Evolutionary conservation across 92 coral and sea anemone species (phyloP).

Genomic region (Anthopleura xanthogrammica): DNA sequence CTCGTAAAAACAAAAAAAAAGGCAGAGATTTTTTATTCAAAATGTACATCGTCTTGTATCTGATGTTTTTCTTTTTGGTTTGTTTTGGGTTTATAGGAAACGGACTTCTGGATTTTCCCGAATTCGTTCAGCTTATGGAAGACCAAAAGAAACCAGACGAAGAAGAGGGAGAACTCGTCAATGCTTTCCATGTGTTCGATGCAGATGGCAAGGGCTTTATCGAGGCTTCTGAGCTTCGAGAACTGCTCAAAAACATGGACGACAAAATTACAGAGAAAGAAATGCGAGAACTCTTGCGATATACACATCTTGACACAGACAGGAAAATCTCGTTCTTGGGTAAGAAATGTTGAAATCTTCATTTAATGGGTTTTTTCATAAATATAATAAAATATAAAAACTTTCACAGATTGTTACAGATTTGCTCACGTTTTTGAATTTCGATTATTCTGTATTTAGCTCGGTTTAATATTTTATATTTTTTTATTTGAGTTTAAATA

Average conservation of each 20-base stretch:
- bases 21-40: too few relatives aligned
- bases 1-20: too few relatives aligned
- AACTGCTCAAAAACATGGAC: constrained; percentile 55
- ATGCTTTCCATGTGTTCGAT: constrained; percentile 75
- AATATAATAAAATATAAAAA: too few relatives aligned
- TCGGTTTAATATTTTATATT: too few relatives aligned
- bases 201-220: constrained; percentile 68
- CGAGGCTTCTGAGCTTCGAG: constrained; percentile 65
- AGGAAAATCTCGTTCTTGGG: constrained; percentile 56
- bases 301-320: constrained; percentile 43
- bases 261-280: constrained; percentile 60
- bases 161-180: constrained; percentile 48
- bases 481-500: too few relatives aligned
- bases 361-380: too few relatives aligned
- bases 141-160: constrained; percentile 64
- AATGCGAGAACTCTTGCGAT: constrained; percentile 47
- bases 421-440: too few relatives aligned
- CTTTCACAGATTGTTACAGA: too few relatives aligned
- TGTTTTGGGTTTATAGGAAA: constrained; percentile 40
- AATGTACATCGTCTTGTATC: too few relatives aligned
- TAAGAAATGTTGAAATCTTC: too few relatives aligned
- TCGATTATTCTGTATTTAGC: too few relatives aligned
- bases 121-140: constrained; percentile 54
- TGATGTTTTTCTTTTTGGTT: too few relatives aligned
- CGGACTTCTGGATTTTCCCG: constrained; percentile 71